phyloP scores from a whole-genome alignment of 2,888 invertebrate species.

The Belgica antarctica region DNA sequence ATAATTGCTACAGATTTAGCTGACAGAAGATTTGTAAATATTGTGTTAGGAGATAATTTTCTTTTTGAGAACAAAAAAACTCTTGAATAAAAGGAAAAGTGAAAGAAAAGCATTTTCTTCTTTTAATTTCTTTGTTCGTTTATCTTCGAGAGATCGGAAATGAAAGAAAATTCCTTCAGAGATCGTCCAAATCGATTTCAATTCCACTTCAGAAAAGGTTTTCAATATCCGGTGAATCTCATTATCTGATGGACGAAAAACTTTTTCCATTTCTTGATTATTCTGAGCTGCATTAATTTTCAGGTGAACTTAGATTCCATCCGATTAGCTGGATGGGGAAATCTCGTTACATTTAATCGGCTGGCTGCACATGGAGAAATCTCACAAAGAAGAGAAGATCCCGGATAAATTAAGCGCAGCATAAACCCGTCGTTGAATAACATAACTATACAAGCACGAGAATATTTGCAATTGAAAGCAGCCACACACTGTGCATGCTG shows the following conservation, averaged over 20 bases:
- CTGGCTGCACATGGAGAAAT: no score
- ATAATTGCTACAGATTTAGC: neutral
- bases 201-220: neutral
- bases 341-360: no score
- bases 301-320: no score
- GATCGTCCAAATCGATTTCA: neutral
- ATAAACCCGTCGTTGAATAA: no score
- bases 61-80: neutral
- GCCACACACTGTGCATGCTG: slow-evolving; percentile 20
- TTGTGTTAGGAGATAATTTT: neutral
- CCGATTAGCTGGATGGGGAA: no score
- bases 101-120: neutral
- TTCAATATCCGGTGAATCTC: slow-evolving; percentile 29
- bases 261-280: neutral
- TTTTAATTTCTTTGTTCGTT: neutral
- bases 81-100: neutral
- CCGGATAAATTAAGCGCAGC: no score
- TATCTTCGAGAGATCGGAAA: neutral
- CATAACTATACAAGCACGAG: slow-evolving; percentile 1
- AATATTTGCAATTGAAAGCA: slow-evolving; percentile 11
- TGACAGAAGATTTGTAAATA: neutral
- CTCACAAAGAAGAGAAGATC: no score
- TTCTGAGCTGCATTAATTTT: no score
- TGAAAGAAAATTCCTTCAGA: neutral
- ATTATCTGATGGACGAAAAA: slow-evolving; percentile 32